Evolutionary conservation across 1,140 invertebrate species (phyloP), one percentile per base, ranked within the genome.

Genomic region (Eubasilissa regina): DNA sequence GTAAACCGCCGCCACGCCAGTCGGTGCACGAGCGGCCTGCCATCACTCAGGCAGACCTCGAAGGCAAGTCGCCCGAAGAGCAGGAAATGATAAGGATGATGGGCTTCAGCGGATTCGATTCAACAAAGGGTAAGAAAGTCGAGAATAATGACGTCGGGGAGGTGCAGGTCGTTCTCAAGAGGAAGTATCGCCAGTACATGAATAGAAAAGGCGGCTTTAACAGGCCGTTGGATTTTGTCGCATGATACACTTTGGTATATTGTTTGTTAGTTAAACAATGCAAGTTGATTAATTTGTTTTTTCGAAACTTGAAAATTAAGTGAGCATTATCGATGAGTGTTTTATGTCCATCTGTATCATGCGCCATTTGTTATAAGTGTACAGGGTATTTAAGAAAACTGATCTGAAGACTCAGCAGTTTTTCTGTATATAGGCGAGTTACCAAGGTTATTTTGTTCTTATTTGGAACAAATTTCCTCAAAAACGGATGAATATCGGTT

Each of bases 141-240:
- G 93, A 96, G 11, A 97, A 96, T 0, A 99, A 99, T 87, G 96
- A 98, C 85, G 92, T 94, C 35, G 97, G 96, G 19, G 95, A 93
- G 25, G 97, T 98, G 79, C 98, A 99, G 87, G 95, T 99, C 73
- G 97, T 98, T 75, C 91, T 98, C 66, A 99, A 99, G 90, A 91
- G 98, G 84, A 97, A 98, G 89, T 99, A 99, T 87, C 93, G 98
- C 84, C 98, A 99, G 89, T 99, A 99, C 85, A 99, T 99, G 98
- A 99, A 99, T 88, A 92, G 98, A 77, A 98, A 98, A 89, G 98
- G 98, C 82, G 98, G 98, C 77, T 99, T 99, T 89, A 99, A 99
- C 87, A 92, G 98, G 85, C 98, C 98, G 48, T 89, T 99, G 66
- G 98, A 99, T 89, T 97, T 97, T 90, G 96, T 98, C 60, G 95